phyloP scores from a whole-genome alignment of 2,113 vertebrate genomes.

The Beaufortia kweichowensis region DNA sequence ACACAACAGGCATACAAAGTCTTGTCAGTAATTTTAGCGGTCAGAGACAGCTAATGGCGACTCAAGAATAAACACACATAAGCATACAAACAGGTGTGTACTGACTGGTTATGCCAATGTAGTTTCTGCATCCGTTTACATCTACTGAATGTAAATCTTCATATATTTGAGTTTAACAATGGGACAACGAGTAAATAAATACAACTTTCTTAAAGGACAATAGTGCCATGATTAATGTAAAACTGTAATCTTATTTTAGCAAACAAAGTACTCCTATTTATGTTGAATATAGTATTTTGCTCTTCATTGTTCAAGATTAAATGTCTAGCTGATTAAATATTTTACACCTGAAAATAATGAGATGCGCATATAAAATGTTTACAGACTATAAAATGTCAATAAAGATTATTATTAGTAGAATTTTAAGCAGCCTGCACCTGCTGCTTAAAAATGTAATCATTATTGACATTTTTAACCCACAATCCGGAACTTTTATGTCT shows the following conservation, averaged over 20 bases:
- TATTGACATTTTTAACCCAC: too few species aligned
- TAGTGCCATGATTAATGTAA: not conserved
- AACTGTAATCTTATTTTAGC: not conserved
- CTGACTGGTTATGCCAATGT: not conserved
- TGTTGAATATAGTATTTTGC: too few species aligned
- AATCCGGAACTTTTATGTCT: too few species aligned
- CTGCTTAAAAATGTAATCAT: too few species aligned
- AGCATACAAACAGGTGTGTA: not conserved
- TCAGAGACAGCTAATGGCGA: not conserved
- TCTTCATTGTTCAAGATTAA: too few species aligned
- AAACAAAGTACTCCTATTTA: too few species aligned
- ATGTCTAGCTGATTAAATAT: too few species aligned
- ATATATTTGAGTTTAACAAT: conserved; percentile 5
- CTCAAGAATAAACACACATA: not conserved
- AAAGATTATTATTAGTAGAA: too few species aligned
- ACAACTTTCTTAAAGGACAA: conserved; percentile 18
- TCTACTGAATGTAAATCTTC: not conserved
- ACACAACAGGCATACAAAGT: conserved; percentile 61
- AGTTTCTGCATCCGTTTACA: not conserved
- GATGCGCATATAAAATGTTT: too few species aligned
- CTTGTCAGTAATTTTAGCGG: not conserved
- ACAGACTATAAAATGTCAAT: too few species aligned
- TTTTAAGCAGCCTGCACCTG: too few species aligned
- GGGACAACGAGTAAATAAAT: not conserved
- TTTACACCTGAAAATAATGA: too few species aligned